Percentiles rank a stretch among this genome's conserved stretches.
Evolutionary conservation across 1,140 invertebrate species (phyloP).

Genomic region (Wasmannia auropunctata): DNA sequence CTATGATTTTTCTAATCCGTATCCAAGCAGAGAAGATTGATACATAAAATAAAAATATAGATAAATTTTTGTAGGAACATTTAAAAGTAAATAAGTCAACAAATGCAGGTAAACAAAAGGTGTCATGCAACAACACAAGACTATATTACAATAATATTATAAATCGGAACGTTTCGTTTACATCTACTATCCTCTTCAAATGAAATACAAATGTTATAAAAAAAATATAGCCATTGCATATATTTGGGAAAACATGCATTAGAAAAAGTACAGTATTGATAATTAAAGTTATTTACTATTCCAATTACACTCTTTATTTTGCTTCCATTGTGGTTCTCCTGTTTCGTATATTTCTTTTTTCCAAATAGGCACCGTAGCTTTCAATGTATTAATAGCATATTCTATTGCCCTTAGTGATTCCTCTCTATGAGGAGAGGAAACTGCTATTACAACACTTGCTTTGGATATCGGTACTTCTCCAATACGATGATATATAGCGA

Average conservation of each 20-base stretch:
- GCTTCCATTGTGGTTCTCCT: slow-evolving; percentile 89
- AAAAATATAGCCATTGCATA: not conserved
- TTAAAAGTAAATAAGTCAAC: not conserved
- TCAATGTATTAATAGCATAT: slow-evolving; percentile 94
- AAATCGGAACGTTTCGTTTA: not conserved
- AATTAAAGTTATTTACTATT: slow-evolving; percentile 78
- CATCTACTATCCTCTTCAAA: not conserved
- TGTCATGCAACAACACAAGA: not conserved
- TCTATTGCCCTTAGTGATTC: slow-evolving; percentile 93
- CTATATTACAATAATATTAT: not conserved
- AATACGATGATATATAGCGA: slow-evolving; percentile 93
- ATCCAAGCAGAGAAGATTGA: not conserved
- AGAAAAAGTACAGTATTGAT: not conserved
- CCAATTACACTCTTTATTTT: slow-evolving; percentile 93
- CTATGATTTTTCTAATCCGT: not conserved
- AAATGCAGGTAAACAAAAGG: no score
- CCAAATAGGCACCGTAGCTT: slow-evolving; percentile 97
- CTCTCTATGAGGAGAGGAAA: slow-evolving; percentile 94
- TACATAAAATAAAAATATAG: not conserved
- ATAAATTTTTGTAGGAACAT: not conserved
- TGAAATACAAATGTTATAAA: not conserved
- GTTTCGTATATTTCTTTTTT: slow-evolving; percentile 96
- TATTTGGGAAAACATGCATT: not conserved
- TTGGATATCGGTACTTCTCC: slow-evolving; percentile 95
- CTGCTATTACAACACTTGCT: slow-evolving; percentile 95